Evolutionary conservation across 2,113 vertebrate species (phyloP).

Genomic region (Erythrocercus mccallii): DNA sequence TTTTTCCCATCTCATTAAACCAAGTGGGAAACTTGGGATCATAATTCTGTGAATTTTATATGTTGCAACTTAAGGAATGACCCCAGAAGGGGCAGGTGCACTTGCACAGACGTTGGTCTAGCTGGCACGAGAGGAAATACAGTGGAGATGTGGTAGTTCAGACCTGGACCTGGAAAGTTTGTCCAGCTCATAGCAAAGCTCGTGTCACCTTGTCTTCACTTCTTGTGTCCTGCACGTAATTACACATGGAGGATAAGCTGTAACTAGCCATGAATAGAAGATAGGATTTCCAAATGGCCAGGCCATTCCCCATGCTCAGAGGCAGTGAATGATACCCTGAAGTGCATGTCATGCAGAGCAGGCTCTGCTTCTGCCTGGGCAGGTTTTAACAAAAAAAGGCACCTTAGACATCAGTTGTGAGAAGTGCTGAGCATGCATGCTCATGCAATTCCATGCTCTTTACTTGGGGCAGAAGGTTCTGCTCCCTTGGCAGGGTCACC

Average conservation of each 20-base stretch:
- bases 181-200: neutral
- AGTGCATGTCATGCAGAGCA: accelerated
- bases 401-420: neutral
- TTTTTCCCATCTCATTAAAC: neutral
- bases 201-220: neutral
- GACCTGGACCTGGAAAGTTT: neutral
- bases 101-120: neutral
- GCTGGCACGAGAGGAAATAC: neutral
- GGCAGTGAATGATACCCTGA: neutral
- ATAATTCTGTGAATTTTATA: neutral
- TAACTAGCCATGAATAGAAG: neutral
- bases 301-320: neutral
- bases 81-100: neutral
- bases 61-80: neutral
- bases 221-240: neutral
- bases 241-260: neutral
- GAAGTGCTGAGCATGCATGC: neutral
- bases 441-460: neutral
- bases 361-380: neutral
- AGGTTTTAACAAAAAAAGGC: neutral
- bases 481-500: neutral
- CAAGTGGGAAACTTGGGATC: neutral
- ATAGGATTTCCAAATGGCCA: neutral
- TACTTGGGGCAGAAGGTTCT: neutral
- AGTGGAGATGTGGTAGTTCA: neutral